phyloP scores from a whole-genome alignment of 1,140 invertebrate genomes.

The Bradysia coprophila region DNA sequence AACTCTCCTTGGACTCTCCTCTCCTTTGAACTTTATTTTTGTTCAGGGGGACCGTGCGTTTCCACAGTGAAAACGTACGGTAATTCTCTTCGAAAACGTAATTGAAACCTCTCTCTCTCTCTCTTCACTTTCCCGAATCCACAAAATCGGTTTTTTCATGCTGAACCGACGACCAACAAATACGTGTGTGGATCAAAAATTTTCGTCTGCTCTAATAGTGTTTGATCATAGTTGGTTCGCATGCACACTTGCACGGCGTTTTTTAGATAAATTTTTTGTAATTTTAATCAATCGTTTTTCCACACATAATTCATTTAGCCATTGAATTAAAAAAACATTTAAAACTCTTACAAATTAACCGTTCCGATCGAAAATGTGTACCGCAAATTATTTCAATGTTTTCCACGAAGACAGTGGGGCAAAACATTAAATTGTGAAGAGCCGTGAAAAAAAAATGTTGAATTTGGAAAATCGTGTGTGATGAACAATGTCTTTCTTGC shows the following conservation, averaged over 20 bases:
- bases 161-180: not conserved
- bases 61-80: not conserved
- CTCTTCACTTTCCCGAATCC: not conserved
- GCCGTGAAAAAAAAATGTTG: no score
- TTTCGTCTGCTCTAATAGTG: conserved; percentile 1
- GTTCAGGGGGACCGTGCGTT: not conserved
- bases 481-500: not conserved
- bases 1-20: no score
- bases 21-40: no score
- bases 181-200: not conserved
- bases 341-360: no score
- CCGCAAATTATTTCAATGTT: no score
- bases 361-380: no score
- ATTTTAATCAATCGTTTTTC: not conserved
- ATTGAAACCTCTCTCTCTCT: no score
- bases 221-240: conserved; percentile 4
- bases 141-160: not conserved
- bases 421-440: no score
- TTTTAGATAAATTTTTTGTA: not conserved
- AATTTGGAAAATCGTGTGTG: not conserved
- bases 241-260: conserved; percentile 3
- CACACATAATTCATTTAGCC: not conserved
- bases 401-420: no score
- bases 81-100: no score
- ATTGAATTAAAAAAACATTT: no score